Evolutionary conservation across 2,797 vertebrate species (phyloP).

Genomic region (Knipowitschia caucasica): DNA sequence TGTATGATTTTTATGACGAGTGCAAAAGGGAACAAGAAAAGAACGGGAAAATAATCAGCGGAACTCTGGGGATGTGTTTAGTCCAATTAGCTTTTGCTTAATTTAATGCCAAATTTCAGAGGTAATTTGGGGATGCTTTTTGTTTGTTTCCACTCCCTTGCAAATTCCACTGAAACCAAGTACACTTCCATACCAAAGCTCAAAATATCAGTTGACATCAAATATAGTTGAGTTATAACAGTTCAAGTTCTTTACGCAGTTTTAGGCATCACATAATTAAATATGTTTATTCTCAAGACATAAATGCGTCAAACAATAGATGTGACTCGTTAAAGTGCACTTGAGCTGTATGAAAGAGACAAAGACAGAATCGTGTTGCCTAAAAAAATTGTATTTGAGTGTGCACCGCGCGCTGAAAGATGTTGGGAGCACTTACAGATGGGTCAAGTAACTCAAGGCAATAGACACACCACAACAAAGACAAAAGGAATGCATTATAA

Average conservation of each 20-base stretch:
- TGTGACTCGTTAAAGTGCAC: no score
- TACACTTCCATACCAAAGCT: background rate
- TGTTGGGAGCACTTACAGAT: background rate
- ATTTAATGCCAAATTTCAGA: slow-evolving; percentile 11
- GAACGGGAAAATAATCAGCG: slow-evolving; percentile 37
- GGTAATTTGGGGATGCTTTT: slow-evolving; percentile 2
- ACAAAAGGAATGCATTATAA: background rate
- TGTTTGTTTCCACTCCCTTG: background rate
- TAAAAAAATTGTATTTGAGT: no score
- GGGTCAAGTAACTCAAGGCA: background rate
- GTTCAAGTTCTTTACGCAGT: no score
- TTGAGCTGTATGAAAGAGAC: no score
- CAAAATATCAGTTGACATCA: background rate
- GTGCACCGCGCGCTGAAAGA: no score
- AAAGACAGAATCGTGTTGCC: no score
- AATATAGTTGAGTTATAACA: no score
- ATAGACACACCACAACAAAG: background rate
- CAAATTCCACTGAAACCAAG: slow-evolving; percentile 1
- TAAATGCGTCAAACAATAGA: no score
- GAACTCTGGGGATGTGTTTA: slow-evolving; percentile 22
- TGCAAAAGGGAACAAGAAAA: slow-evolving; percentile 37
- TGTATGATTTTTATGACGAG: slow-evolving; percentile 56
- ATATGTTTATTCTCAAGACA: no score
- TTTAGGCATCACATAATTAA: no score
- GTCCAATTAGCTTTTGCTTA: slow-evolving; percentile 15